phyloP scores from a whole-genome alignment of 2,888 invertebrate species.

The Pristionchus fissidentatus region DNA sequence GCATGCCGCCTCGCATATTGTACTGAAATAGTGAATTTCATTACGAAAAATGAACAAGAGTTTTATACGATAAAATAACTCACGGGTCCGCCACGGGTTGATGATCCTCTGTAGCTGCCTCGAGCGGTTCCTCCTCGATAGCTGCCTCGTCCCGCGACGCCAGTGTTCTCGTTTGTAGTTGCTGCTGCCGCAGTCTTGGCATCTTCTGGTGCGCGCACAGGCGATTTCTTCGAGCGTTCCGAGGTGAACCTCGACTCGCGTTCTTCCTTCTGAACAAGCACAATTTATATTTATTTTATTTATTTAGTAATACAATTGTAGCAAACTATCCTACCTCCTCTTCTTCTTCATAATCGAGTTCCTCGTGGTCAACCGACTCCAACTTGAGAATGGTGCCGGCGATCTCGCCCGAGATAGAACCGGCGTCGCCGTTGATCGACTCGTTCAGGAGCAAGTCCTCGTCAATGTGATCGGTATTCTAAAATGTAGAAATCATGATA shows the following conservation, averaged over 20 bases:
- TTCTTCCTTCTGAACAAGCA: slow-evolving; percentile 39
- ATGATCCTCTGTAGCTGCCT: neutral
- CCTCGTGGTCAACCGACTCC: slow-evolving; percentile 55
- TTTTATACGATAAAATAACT: neutral
- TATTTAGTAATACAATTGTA: neutral
- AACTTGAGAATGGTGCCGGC: neutral
- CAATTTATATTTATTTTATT: neutral
- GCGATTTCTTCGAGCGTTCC: slow-evolving; percentile 38
- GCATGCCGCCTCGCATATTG: slow-evolving; percentile 34
- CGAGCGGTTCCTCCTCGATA: slow-evolving; percentile 13
- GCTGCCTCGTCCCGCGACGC: neutral
- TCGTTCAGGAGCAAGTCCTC: slow-evolving; percentile 12
- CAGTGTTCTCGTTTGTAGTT: neutral
- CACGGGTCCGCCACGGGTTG: slow-evolving; percentile 12
- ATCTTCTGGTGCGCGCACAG: slow-evolving; percentile 34
- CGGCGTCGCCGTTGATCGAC: slow-evolving; percentile 6
- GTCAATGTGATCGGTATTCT: slow-evolving; percentile 5
- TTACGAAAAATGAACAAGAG: neutral
- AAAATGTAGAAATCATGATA: neutral
- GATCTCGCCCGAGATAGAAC: neutral
- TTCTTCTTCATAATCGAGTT: slow-evolving; percentile 63
- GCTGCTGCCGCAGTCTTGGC: neutral
- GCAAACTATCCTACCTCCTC: slow-evolving; percentile 56
- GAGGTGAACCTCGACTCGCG: slow-evolving; percentile 46
- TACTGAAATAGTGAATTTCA: neutral